Percentiles rank a stretch among this genome's conserved stretches.
phyloP scores from a whole-genome alignment of 2,113 vertebrate genomes.

The Apteryx mantelli region DNA sequence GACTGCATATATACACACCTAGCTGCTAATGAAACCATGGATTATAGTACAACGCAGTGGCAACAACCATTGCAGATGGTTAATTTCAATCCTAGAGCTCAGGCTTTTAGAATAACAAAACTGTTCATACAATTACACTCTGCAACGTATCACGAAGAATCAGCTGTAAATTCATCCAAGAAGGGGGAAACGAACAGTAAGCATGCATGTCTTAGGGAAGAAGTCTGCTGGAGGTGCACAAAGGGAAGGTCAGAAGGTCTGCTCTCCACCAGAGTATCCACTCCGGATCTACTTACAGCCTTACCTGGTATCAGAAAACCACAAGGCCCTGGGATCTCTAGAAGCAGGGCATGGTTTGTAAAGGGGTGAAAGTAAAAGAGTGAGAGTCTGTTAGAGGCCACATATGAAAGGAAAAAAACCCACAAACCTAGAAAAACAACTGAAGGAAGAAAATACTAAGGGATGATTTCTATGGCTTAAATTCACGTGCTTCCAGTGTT shows the following conservation, averaged over 20 bases:
- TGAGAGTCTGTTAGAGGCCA: conserved; percentile 66
- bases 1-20: not conserved
- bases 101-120: not conserved
- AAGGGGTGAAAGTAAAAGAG: conserved; percentile 77
- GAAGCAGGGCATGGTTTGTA: conserved; percentile 78
- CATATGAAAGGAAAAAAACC: not conserved
- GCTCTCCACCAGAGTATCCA: conserved; percentile 21
- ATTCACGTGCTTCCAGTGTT: not conserved
- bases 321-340: conserved; percentile 93
- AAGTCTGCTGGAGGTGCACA: conserved; percentile 24
- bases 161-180: not conserved
- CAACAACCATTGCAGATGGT: not conserved
- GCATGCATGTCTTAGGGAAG: conserved; percentile 27
- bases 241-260: conserved; percentile 64
- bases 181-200: conserved; percentile 10
- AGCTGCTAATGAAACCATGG: not conserved
- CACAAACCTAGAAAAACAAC: not conserved
- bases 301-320: conserved; percentile 94
- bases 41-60: not conserved
- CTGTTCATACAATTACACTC: not conserved
- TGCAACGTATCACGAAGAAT: not conserved
- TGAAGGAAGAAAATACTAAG: not conserved
- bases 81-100: not conserved
- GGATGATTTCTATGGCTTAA: not conserved
- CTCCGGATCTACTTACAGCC: conserved; percentile 69